Base-by-base conservation (phyloP, 2,113 vertebrate species). In the Dissostichus mawsoni region DNA sequence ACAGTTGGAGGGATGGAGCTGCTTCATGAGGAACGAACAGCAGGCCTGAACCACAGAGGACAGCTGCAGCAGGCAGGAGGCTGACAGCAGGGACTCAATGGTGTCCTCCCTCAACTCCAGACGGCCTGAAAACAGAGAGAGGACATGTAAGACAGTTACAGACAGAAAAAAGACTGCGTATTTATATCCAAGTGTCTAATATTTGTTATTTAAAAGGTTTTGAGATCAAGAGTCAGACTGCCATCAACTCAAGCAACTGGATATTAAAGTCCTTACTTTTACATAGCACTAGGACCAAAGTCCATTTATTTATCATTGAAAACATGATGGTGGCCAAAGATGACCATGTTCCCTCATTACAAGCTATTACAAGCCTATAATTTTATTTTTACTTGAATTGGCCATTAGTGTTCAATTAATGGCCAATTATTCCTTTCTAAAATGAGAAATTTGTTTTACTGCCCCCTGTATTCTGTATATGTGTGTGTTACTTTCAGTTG, bases 1-100 rank as follows among this genome's bases (percentile, higher is more conserved):
- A 91, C 98, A 99, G 93, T 99, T 99, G 83, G 98, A 99, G 0
- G 98, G 98, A 78, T 99, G 98, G 90, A 99, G 97, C 92, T 99
- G 98, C 90, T 98, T 99, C 96, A 98, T 96, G 70, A 99, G 95
- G 92, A 99, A 99, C 62, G 96, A 96, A 78, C 97, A 99, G 91
- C 98, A 99, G 13, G 98, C 98, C 94, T 99, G 97, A 66, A 98
- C 97, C 84, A 99, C 98, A 2, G 97, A 95, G 7, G 97, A 96
- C 51, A 99, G 95, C 96, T 99, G 98, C 69, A 99, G 95, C 70
- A 99, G 95, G 88, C 98, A 99, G 68, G 98, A 97, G 63, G 97
- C 97, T 20, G 98, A 98, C 86, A 99, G 93, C 92, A 99, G 94
- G 86, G 96, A 96, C 94, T 99, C 98, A 57, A 99, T 97, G 78